phyloP scores from a whole-genome alignment of 2,888 invertebrate species.

The Acleris holmiana region DNA sequence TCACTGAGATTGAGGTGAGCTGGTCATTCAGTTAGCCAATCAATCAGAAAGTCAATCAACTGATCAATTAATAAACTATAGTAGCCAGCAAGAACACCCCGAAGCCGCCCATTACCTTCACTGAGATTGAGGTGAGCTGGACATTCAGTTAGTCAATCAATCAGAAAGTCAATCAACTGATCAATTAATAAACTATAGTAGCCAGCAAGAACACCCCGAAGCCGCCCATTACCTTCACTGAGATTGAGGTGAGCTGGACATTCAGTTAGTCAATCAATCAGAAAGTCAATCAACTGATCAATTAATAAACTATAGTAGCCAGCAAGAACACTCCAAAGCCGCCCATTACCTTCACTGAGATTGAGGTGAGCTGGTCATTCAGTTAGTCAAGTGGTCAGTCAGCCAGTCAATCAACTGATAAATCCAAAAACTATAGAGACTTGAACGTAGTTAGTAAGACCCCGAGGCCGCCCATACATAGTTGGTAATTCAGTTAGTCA shows the following conservation, averaged over 20 bases:
- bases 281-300: too few relatives aligned
- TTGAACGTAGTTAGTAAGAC: slow-evolving; percentile 60
- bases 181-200: slow-evolving; percentile 56
- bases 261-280: too few relatives aligned
- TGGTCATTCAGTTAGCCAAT: not conserved
- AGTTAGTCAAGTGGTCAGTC: too few relatives aligned
- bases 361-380: slow-evolving; percentile 55
- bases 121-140: slow-evolving; percentile 49
- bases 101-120: slow-evolving; percentile 45
- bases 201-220: slow-evolving; percentile 58
- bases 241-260: slow-evolving; percentile 56
- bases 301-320: slow-evolving; percentile 40
- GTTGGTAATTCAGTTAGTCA: too few relatives aligned
- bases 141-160: too few relatives aligned
- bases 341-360: slow-evolving; percentile 60
- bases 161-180: too few relatives aligned
- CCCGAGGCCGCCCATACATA: slow-evolving; percentile 58
- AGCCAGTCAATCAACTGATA: too few relatives aligned
- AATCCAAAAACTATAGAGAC: slow-evolving; percentile 52
- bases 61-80: too few relatives aligned
- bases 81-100: slow-evolving; percentile 56
- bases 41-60: too few relatives aligned
- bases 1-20: slow-evolving; percentile 67
- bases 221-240: slow-evolving; percentile 62
- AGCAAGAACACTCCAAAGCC: slow-evolving; percentile 60